phyloP scores from a whole-genome alignment of 2,113 vertebrate species.

The Tautogolabrus adspersus region DNA sequence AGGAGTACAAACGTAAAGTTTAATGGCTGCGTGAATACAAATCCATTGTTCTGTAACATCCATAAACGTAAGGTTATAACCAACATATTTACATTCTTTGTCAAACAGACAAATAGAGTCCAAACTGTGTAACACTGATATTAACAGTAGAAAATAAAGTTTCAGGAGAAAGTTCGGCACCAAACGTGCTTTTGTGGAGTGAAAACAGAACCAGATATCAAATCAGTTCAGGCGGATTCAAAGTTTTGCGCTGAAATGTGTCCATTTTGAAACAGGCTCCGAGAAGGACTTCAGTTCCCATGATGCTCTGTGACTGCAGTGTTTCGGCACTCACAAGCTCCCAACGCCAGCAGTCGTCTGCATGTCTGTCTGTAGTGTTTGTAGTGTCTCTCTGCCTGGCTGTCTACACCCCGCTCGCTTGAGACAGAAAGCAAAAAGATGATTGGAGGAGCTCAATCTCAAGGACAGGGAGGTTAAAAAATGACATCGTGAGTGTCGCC shows the following conservation, averaged over 20 bases:
- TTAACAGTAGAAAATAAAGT: slow-evolving; percentile 25
- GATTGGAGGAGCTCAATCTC: slow-evolving; percentile 61
- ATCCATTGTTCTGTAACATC: slow-evolving; percentile 37
- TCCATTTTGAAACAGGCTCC: slow-evolving; percentile 23
- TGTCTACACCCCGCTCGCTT: slow-evolving; percentile 74
- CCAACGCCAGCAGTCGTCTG: no score
- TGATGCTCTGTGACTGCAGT: slow-evolving; percentile 3
- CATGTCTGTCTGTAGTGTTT: neutral
- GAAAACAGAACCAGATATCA: neutral
- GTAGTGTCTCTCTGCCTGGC: neutral
- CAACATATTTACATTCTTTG: slow-evolving; percentile 52
- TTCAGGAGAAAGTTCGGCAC: slow-evolving; percentile 24
- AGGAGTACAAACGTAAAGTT: slow-evolving; percentile 45
- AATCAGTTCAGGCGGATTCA: slow-evolving; percentile 17
- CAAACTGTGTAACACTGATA: slow-evolving; percentile 60
- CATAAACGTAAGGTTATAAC: slow-evolving; percentile 16
- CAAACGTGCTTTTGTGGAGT: slow-evolving; percentile 6
- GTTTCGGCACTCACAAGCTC: no score
- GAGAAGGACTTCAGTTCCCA: slow-evolving; percentile 31
- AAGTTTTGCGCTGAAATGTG: neutral
- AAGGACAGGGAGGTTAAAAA: slow-evolving; percentile 64
- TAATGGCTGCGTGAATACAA: slow-evolving; percentile 35
- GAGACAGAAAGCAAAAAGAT: slow-evolving; percentile 73
- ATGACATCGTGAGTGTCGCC: slow-evolving; percentile 82
- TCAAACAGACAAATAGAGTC: slow-evolving; percentile 31